phyloP scores from a whole-genome alignment of 2,797 vertebrate species.

The Sebastes diploproa region DNA sequence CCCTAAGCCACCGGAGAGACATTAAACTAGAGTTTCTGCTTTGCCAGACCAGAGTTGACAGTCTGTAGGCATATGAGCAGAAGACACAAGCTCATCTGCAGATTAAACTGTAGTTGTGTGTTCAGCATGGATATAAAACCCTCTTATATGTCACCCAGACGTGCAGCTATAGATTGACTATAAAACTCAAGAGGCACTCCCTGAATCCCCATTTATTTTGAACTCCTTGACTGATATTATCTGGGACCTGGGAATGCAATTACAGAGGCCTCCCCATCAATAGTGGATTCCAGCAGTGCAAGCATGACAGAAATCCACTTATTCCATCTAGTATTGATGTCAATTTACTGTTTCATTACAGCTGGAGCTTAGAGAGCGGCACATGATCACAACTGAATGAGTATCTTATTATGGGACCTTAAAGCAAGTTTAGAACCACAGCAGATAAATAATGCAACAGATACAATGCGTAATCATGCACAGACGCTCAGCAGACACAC shows the following conservation, averaged over 20 bases:
- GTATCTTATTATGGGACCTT: slow-evolving; percentile 60
- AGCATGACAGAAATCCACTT: slow-evolving; percentile 74
- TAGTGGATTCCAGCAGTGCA: slow-evolving; percentile 58
- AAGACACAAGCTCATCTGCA: slow-evolving; percentile 8
- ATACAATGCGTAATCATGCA: slow-evolving; percentile 31
- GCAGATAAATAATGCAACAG: slow-evolving; percentile 62
- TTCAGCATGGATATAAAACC: slow-evolving; percentile 17
- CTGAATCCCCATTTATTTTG: slow-evolving; percentile 54
- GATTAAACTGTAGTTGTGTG: slow-evolving; percentile 24
- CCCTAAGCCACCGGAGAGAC: background rate
- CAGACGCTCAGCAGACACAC: slow-evolving; percentile 21
- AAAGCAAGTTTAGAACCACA: slow-evolving; percentile 48
- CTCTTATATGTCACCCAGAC: slow-evolving; percentile 22
- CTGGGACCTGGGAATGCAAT: slow-evolving; percentile 61
- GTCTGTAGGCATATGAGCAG: background rate
- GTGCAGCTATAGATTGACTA: slow-evolving; percentile 40
- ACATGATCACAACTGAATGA: slow-evolving; percentile 56
- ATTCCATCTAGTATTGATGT: slow-evolving; percentile 71
- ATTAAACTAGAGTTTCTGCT: slow-evolving; percentile 24
- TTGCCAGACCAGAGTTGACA: background rate
- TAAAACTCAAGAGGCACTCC: slow-evolving; percentile 53
- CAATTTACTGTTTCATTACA: slow-evolving; percentile 75
- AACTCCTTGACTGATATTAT: slow-evolving; percentile 65
- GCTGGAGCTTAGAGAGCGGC: slow-evolving; percentile 53
- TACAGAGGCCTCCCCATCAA: slow-evolving; percentile 62